Evolutionary conservation across 2,888 invertebrate species (phyloP), one percentile per base, ranked within the genome.

Genomic region (Meliscaeva auricollis): DNA sequence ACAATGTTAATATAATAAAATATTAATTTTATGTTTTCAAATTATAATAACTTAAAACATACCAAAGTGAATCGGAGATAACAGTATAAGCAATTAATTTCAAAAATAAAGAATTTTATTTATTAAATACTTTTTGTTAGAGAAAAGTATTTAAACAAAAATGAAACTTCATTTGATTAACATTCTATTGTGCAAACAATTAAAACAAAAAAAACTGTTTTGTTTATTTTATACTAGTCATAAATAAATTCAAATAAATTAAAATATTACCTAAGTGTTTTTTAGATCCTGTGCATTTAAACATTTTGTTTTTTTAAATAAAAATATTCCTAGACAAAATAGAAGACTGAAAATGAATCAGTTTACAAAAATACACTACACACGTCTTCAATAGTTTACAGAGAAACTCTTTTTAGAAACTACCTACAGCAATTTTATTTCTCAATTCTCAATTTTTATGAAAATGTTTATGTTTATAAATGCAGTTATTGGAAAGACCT

Each of bases 401-500:
- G n/a, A 26, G n/a, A 52, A 52, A 30, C 2, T 20, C 11, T 38
- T 41, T 38, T 41, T 13, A 38, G 13, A 5, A 26, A 15, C 9
- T 7, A 38, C n/a, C n/a, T n/a, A n/a, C n/a, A 9, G 3, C 2
- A 6, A 5, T 50, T 15, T 35, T 20, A 20, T 44, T 73, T 30
- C n/a, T 13, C 11, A 52, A 30, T 9, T 30, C 17, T 13, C 11
- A 52, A 30, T 9, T 30, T 13, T 17, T 32, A 38, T 13, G 17
- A 56, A 48, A 44, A 46, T 64, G 46, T 75, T 56, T 75, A 46
- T 64, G 46, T 75, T 56, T 75, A 66, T 75, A 64, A 22, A 35
- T 66, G 56, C 74, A 64, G 26, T 75, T 54, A 66, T 48, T 54
- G 5, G 17, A 56, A 46, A 35, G 64, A 38, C 64, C 74, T 66